Conservation (phyloP, 2,888 invertebrate genomes). For the Lamellibrachia columna region DNA sequence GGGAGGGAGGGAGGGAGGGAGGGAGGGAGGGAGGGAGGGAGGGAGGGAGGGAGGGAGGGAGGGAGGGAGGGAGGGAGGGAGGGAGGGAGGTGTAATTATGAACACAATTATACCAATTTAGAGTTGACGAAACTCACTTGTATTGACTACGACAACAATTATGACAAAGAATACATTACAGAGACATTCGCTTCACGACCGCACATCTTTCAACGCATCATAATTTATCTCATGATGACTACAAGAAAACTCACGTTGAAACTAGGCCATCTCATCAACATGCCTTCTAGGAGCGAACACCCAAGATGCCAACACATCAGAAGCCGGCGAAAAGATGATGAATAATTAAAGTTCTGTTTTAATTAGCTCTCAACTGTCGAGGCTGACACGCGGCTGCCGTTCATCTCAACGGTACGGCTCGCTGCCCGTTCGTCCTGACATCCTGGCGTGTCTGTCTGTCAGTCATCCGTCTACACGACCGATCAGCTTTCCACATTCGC, state of each 20-base stretch:
- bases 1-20: too few species aligned
- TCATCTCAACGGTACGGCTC: not conserved
- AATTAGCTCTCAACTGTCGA: not conserved
- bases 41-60: too few species aligned
- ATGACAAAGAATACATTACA: too few species aligned
- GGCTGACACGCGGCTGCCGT: not conserved
- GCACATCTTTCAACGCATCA: not conserved
- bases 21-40: too few species aligned
- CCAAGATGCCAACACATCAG: not conserved
- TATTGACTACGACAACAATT: too few species aligned
- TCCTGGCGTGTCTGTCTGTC: not conserved
- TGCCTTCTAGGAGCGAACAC: not conserved
- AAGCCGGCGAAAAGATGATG: not conserved
- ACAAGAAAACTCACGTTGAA: not conserved
- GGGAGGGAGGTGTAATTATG: too few species aligned
- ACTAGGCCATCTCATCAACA: not conserved
- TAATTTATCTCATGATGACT: not conserved
- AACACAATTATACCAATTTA: too few species aligned
- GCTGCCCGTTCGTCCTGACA: not conserved
- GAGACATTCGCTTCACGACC: not conserved
- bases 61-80: too few species aligned
- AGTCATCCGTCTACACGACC: not conserved
- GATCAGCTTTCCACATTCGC: not conserved
- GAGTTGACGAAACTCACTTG: too few species aligned
- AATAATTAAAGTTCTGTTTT: conserved; percentile 16